phyloP scores from a whole-genome alignment of 2,113 vertebrate species.

The Proteles cristata region DNA sequence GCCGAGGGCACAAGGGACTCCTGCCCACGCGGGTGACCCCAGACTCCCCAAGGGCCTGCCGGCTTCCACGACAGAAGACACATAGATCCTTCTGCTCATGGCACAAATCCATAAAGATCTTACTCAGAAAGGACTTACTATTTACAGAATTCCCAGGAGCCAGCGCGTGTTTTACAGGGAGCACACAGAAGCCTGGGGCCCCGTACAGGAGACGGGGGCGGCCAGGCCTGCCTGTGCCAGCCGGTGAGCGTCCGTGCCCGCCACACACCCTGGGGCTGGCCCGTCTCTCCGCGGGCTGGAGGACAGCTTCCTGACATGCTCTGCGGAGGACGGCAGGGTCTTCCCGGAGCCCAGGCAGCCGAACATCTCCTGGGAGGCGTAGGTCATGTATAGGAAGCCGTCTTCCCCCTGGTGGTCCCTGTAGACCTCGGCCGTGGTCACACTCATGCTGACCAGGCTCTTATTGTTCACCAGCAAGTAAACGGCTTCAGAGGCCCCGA shows the following conservation, averaged over 20 bases:
- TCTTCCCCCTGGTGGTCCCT: constrained; percentile 94
- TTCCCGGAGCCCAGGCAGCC: constrained; percentile 78
- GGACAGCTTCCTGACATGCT: background rate
- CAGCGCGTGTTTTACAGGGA: background rate
- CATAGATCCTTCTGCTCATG: background rate
- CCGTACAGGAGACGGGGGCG: too few species aligned
- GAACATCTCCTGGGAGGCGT: constrained; percentile 97
- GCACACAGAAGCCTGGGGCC: background rate
- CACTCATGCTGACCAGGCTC: constrained; percentile 91
- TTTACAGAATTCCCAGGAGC: background rate
- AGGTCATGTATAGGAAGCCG: constrained; percentile 96
- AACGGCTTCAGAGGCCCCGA: constrained; percentile 93
- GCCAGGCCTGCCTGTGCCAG: accelerated
- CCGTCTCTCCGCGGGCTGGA: background rate
- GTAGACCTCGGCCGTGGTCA: constrained; percentile 95
- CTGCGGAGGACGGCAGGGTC: constrained; percentile 24
- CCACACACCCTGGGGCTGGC: background rate
- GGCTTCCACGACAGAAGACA: background rate
- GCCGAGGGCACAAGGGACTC: accelerated
- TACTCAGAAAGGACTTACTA: background rate
- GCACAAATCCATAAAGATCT: background rate
- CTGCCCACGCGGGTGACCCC: background rate
- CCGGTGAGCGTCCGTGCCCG: background rate
- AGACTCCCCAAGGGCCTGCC: background rate
- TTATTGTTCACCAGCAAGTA: constrained; percentile 92